Conservation (phyloP, 2,888 invertebrate species). For the Epirrita christyi region DNA sequence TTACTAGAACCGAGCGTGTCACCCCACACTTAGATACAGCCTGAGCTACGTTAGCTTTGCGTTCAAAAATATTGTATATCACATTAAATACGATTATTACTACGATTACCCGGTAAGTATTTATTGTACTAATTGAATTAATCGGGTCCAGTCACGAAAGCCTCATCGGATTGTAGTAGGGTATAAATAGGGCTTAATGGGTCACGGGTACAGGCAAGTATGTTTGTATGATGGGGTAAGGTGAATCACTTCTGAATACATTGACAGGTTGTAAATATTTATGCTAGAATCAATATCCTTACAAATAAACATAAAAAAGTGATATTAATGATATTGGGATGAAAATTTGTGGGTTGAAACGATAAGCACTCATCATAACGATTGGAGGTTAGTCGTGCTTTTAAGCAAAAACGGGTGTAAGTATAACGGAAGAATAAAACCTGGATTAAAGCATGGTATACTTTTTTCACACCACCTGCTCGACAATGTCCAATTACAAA, state of each 20-base stretch:
- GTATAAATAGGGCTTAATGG: slow-evolving; percentile 23
- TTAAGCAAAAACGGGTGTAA: too few relatives aligned
- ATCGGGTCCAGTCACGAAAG: slow-evolving; percentile 72
- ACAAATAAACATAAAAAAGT: too few relatives aligned
- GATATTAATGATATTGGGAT: too few relatives aligned
- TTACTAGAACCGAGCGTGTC: slow-evolving; percentile 44
- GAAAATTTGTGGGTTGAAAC: too few relatives aligned
- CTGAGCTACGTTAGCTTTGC: slow-evolving; percentile 33
- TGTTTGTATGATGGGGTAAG: slow-evolving; percentile 11
- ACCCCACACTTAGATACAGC: slow-evolving; percentile 50
- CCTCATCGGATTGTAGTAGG: slow-evolving; percentile 32
- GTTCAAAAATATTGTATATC: slow-evolving; percentile 80
- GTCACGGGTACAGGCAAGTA: slow-evolving; percentile 12
- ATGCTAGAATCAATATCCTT: too few relatives aligned
- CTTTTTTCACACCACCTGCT: too few relatives aligned
- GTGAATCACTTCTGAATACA: neutral
- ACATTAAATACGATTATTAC: slow-evolving; percentile 75
- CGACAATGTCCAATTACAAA: too few relatives aligned
- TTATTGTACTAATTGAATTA: slow-evolving; percentile 80
- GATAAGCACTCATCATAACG: too few relatives aligned
- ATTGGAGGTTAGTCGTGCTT: too few relatives aligned
- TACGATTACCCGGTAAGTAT: slow-evolving; percentile 66
- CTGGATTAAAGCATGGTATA: too few relatives aligned
- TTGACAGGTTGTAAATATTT: too few relatives aligned
- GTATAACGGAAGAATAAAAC: too few relatives aligned